Evolutionary conservation across 2,888 invertebrate genomes (phyloP), one percentile per base, ranked within the genome.

Genomic region (Melanchra persicariae): DNA sequence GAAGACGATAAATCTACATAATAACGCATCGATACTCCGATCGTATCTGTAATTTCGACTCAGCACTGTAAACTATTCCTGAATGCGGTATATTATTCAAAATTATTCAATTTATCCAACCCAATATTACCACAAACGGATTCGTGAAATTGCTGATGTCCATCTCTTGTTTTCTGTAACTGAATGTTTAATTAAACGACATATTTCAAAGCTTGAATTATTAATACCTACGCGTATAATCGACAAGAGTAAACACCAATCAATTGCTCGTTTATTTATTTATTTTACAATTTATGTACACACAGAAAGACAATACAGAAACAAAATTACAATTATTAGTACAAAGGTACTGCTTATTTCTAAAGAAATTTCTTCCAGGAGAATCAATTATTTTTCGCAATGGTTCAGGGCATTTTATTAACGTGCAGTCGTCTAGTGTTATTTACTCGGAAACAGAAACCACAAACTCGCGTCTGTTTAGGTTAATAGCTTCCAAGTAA

Each of bases 401-500:
- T 30, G 7, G 5, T 47, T 26, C 12, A 37, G 10, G 12, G n/a
- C 37, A 37, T 30, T 40, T 64, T n/a, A 52, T 64, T 52, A 26
- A 26, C n/a, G 49, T 49, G 55, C 51, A 47, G 5, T 22, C 12
- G 3, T 37, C n/a, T 17, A 22, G 10, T 71, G 12, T 19, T 68
- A 63, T 74, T 66, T 34, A 54, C 51, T 47, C 37, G 19, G 43
- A 68, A 76, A 76, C 49, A 68, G 40, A 57, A 72, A 62, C 52
- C 72, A 76, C 63, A 72, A 72, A 60, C 3, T 37, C 19, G 26
- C 37, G 52, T 71, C 68, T 77, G 73, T 77, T 75, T 71, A 81
- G 68, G 71, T 77, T 72, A 74, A 82, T 69, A 70, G 59, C 52
- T 74, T 60, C 74, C 47, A 71, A 79, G 71, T 75, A 75, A 74